A percentile compares a stretch with the other conserved stretches of the same genome.
phyloP scores from a whole-genome alignment of 2,888 invertebrate species.

The Malachius bipustulatus region DNA sequence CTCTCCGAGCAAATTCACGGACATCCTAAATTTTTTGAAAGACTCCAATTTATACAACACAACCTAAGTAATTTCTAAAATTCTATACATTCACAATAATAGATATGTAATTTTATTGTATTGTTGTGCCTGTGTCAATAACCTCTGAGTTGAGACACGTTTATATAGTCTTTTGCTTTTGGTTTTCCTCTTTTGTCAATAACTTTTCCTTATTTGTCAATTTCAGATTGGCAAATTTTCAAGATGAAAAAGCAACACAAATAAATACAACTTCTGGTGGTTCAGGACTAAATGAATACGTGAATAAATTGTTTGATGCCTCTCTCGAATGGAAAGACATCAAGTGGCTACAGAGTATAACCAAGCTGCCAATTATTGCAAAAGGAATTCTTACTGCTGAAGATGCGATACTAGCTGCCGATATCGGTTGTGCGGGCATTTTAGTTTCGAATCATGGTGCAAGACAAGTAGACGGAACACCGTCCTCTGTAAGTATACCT shows the following conservation, averaged over 20 bases:
- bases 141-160: too few relatives aligned
- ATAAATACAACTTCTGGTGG: constrained; percentile 40
- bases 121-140: too few relatives aligned
- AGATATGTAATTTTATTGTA: too few relatives aligned
- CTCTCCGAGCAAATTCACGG: too few relatives aligned
- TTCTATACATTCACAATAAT: too few relatives aligned
- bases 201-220: too few relatives aligned
- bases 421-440: constrained; percentile 66
- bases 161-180: too few relatives aligned
- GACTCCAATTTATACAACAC: too few relatives aligned
- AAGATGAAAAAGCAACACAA: constrained; percentile 41
- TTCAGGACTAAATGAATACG: constrained; percentile 71
- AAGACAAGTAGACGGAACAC: constrained; percentile 75
- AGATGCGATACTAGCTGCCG: constrained; percentile 66
- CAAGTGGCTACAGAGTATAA: constrained; percentile 68
- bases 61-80: too few relatives aligned
- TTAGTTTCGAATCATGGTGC: constrained; percentile 93
- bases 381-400: constrained; percentile 81
- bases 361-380: constrained; percentile 66
- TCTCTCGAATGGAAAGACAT: constrained; percentile 80
- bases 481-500: constrained; percentile 54
- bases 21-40: too few relatives aligned
- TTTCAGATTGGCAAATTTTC: constrained; percentile 69
- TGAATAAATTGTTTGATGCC: constrained; percentile 64
- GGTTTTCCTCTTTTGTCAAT: too few relatives aligned